phyloP scores from a whole-genome alignment of 2,797 vertebrate species.

The Tauraco hartlaubi region DNA sequence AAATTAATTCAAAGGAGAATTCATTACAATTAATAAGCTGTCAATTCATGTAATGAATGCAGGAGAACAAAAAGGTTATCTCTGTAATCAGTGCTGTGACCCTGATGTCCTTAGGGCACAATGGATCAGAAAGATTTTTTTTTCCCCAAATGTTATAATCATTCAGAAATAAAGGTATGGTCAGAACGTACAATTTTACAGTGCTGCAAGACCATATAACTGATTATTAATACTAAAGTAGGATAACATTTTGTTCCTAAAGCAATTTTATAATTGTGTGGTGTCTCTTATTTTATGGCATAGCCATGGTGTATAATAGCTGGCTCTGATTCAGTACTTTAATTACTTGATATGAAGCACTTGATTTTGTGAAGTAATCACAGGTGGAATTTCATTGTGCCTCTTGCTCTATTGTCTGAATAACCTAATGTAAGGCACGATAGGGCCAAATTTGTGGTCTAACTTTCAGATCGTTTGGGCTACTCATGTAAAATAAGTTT shows the following conservation, averaged over 20 bases:
- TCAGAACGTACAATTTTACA: not conserved
- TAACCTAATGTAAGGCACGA: not conserved
- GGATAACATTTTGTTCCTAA: not conserved
- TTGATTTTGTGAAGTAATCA: not conserved
- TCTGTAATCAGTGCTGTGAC: constrained; percentile 28
- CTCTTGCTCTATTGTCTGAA: not conserved
- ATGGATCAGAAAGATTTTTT: constrained; percentile 5
- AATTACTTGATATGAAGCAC: not conserved
- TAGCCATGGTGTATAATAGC: not conserved
- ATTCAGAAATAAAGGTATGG: constrained; percentile 16
- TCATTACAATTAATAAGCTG: constrained; percentile 61
- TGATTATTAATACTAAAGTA: constrained; percentile 1
- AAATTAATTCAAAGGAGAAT: constrained; percentile 68
- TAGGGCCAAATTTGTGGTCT: not conserved
- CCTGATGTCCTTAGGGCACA: constrained; percentile 12
- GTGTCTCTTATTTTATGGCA: not conserved
- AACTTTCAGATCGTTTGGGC: not conserved
- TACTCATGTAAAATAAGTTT: not conserved
- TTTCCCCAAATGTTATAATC: not conserved
- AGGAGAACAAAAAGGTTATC: constrained; percentile 44
- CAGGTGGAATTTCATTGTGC: not conserved
- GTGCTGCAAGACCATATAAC: not conserved
- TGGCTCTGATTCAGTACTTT: not conserved
- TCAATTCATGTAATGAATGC: constrained; percentile 34
- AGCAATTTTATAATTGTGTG: not conserved